These are phyloP conservation scores for Hylia prasina DNA, from an alignment of 2,113 vertebrate species.

Conservation along the genomic window DNA sequence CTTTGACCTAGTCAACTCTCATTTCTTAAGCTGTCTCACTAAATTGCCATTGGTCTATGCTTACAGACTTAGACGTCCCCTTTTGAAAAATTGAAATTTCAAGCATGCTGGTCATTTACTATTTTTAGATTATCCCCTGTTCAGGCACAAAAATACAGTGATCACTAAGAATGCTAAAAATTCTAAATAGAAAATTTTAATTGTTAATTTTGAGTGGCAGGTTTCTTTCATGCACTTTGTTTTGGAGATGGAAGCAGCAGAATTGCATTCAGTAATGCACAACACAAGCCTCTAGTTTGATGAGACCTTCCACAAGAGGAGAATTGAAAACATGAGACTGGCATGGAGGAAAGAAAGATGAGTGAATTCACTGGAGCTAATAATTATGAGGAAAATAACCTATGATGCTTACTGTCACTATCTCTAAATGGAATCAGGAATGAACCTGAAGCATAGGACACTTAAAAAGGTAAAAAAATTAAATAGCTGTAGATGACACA, in stretches of 20 bases:
- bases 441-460: neutral
- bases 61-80: neutral
- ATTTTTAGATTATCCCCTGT: neutral
- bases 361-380: neutral
- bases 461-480: neutral
- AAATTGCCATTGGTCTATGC: neutral
- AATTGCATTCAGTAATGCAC: neutral
- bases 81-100: neutral
- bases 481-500: neutral
- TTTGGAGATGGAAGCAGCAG: neutral
- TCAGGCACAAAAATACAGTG: neutral
- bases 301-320: neutral
- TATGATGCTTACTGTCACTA: neutral
- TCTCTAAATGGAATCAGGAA: neutral
- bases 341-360: neutral
- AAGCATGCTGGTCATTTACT: neutral
- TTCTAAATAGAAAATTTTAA: neutral
- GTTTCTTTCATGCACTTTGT: neutral
- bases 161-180: neutral
- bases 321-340: neutral
- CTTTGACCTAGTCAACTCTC: neutral
- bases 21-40: neutral
- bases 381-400: neutral
- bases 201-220: neutral
- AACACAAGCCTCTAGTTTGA: neutral